phyloP scores from a whole-genome alignment of 2,888 invertebrate species.

The Anaspis maculata region DNA sequence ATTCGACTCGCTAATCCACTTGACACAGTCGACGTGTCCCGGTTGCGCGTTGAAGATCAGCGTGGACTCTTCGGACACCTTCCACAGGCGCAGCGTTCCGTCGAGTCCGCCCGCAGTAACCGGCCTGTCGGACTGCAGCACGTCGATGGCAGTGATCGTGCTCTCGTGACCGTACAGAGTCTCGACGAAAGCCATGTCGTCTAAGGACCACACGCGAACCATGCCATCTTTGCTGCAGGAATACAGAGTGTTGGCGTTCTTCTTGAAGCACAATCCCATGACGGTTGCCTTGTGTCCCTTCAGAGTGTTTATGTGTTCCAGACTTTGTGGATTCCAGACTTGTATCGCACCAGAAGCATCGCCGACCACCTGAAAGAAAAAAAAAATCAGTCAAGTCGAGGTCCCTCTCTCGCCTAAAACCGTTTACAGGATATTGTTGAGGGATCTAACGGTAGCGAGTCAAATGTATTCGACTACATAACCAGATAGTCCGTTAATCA shows the following conservation, averaged over 20 bases:
- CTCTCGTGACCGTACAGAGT: constrained; percentile 91
- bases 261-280: constrained; percentile 75
- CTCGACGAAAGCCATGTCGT: constrained; percentile 94
- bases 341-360: constrained; percentile 63
- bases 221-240: constrained; percentile 69
- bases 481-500: too few relatives aligned
- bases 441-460: too few relatives aligned
- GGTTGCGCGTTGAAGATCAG: constrained; percentile 82
- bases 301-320: constrained; percentile 71
- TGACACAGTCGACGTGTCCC: constrained; percentile 80
- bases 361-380: constrained; percentile 52
- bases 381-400: too few relatives aligned
- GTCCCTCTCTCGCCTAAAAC: too few relatives aligned
- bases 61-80: constrained; percentile 94
- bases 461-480: too few relatives aligned
- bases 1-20: constrained; percentile 85
- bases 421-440: too few relatives aligned
- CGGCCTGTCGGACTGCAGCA: constrained; percentile 75
- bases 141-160: constrained; percentile 78
- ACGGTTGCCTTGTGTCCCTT: constrained; percentile 68
- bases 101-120: constrained; percentile 88
- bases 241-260: constrained; percentile 77
- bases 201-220: constrained; percentile 91
- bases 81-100: constrained; percentile 84
- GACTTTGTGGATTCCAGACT: constrained; percentile 73